Conservation (phyloP, 2,113 vertebrate species). For the Catagonus wagneri region DNA sequence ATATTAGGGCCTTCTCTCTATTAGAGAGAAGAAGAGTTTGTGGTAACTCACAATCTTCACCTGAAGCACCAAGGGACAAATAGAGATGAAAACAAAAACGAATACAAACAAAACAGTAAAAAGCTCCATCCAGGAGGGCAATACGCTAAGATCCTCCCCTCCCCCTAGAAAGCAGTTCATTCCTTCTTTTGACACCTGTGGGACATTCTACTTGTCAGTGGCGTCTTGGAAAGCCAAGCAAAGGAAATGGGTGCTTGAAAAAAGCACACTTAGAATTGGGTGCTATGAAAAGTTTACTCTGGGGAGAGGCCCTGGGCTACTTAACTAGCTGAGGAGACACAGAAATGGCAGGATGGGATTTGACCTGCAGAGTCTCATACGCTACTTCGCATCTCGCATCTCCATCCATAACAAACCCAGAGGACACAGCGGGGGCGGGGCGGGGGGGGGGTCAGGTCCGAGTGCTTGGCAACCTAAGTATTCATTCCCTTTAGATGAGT, state of each 20-base stretch:
- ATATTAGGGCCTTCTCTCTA: background rate
- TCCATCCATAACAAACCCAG: background rate
- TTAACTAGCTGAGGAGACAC: background rate
- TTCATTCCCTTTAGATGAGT: background rate
- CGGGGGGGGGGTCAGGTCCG: background rate
- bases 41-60: background rate
- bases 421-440: too few species aligned
- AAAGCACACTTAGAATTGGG: background rate
- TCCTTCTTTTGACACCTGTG: background rate
- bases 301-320: background rate
- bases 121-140: background rate
- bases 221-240: background rate
- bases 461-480: background rate
- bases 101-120: background rate
- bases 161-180: background rate
- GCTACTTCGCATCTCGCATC: background rate
- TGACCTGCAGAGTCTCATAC: background rate
- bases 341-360: background rate
- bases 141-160: background rate
- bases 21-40: background rate
- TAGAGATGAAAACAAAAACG: background rate
- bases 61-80: background rate
- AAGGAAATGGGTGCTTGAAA: background rate
- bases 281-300: background rate
- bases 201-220: background rate